phyloP scores from a whole-genome alignment of 2,888 invertebrate species.

The Alloscopus bannaensis region DNA sequence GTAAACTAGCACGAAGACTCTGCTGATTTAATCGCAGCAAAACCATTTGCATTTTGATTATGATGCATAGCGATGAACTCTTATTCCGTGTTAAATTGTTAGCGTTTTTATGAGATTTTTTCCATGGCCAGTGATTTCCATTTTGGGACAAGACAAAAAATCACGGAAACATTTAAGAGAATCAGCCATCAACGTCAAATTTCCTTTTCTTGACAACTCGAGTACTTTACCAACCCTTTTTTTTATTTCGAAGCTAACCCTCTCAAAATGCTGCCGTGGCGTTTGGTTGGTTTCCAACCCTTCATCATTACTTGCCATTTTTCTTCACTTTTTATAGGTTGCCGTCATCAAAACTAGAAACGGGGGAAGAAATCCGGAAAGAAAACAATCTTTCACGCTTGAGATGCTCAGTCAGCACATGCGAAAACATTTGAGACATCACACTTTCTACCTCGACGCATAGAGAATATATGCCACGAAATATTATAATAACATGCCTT shows the following conservation, averaged over 20 bases:
- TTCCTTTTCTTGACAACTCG: constrained; percentile 5
- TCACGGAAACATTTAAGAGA: neutral
- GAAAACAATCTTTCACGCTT: constrained; percentile 45
- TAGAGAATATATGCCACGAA: neutral
- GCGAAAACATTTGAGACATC: constrained; percentile 44
- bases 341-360: constrained; percentile 32
- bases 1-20: too few relatives aligned
- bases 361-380: constrained; percentile 4
- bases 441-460: too few relatives aligned
- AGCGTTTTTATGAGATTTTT: too few relatives aligned
- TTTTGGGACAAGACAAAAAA: constrained; percentile 14
- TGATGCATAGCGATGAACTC: too few relatives aligned
- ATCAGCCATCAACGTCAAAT: constrained; percentile 41
- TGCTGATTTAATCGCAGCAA: too few relatives aligned
- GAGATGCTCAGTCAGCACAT: constrained; percentile 43
- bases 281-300: too few relatives aligned
- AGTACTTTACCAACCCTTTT: too few relatives aligned
- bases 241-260: too few relatives aligned
- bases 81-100: too few relatives aligned
- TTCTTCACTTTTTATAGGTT: constrained; percentile 30
- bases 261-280: too few relatives aligned
- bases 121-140: constrained; percentile 30
- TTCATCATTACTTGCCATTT: constrained; percentile 20
- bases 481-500: too few relatives aligned
- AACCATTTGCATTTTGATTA: too few relatives aligned